Evolutionary conservation across 2,797 vertebrate genomes (phyloP).

Genomic region (Anableps anableps): DNA sequence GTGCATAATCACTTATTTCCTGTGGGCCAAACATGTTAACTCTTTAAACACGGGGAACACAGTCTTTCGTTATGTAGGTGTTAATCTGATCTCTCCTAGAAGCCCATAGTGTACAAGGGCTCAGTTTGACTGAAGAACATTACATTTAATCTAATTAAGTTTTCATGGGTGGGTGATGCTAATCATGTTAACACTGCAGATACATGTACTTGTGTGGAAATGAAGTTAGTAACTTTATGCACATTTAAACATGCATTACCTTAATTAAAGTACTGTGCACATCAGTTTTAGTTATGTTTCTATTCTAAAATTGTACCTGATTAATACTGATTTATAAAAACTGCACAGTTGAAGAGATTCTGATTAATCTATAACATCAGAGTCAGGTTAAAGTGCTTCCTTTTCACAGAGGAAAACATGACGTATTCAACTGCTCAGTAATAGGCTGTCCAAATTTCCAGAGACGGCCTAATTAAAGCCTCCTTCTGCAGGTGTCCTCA

Average conservation of each 20-base stretch:
- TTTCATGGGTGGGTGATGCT: not conserved
- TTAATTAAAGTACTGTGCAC: not conserved
- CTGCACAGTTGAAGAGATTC: not conserved
- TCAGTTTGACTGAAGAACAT: constrained; percentile 4
- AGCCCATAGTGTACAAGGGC: not conserved
- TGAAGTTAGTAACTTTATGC: not conserved
- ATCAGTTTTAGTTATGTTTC: not conserved
- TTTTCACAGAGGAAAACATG: not conserved
- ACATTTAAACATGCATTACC: not conserved
- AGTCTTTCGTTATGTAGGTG: not conserved
- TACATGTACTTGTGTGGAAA: not conserved
- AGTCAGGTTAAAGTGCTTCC: not conserved
- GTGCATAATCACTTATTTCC: not conserved
- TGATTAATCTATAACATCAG: not conserved
- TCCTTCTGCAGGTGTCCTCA: not conserved
- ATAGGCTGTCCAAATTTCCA: not conserved
- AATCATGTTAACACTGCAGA: not conserved
- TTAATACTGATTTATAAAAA: no score
- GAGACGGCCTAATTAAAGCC: no score
- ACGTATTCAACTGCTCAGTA: no score
- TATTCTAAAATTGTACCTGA: not conserved
- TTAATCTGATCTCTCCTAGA: not conserved
- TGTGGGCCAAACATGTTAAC: not conserved
- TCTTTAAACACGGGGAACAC: not conserved
- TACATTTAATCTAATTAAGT: constrained; percentile 18